These are phyloP conservation scores for Matsumyia berberina DNA, from an alignment of 2,888 invertebrate genomes.

Conservation along the genomic window DNA sequence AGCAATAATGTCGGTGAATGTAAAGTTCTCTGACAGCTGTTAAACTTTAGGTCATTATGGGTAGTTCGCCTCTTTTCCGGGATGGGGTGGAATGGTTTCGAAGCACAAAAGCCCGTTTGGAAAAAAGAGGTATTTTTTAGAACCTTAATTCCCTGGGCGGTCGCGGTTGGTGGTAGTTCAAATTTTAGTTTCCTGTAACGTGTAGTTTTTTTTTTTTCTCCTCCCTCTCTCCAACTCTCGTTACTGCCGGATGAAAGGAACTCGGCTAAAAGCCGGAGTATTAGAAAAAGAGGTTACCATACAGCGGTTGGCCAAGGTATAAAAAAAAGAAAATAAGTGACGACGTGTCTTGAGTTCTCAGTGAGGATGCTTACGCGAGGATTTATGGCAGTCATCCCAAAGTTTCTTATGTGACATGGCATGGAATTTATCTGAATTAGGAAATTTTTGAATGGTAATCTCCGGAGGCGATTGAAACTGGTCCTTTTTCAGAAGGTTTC, in stretches of 20 bases:
- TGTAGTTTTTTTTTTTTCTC: constrained; percentile 7
- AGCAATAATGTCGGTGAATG: constrained; percentile 75
- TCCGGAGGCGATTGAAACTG: constrained; percentile 28
- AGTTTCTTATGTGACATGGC: constrained; percentile 50
- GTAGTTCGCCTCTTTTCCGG: constrained; percentile 30
- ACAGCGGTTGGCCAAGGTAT: constrained; percentile 59
- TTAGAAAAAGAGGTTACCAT: constrained; percentile 21
- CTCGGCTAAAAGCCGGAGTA: neutral
- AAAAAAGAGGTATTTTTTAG: constrained; percentile 51
- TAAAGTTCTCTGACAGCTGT: constrained; percentile 76
- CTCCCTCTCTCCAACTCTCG: constrained; percentile 4
- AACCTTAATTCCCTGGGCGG: constrained; percentile 62
- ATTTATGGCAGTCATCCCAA: constrained; percentile 66
- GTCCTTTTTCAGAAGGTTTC: constrained; percentile 6
- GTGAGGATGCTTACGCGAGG: constrained; percentile 62
- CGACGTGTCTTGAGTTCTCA: constrained; percentile 71
- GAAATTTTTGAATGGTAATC: constrained; percentile 60
- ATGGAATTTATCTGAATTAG: constrained; percentile 65
- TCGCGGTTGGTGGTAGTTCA: constrained; percentile 61
- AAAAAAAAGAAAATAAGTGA: constrained; percentile 41
- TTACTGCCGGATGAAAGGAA: neutral
- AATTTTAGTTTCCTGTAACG: constrained; percentile 63
- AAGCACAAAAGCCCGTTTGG: constrained; percentile 52
- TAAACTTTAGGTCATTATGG: constrained; percentile 76
- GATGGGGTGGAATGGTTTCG: no score